phyloP scores from a whole-genome alignment of 2,888 invertebrate genomes.

The Ashinkailepas kermadecensis region DNA sequence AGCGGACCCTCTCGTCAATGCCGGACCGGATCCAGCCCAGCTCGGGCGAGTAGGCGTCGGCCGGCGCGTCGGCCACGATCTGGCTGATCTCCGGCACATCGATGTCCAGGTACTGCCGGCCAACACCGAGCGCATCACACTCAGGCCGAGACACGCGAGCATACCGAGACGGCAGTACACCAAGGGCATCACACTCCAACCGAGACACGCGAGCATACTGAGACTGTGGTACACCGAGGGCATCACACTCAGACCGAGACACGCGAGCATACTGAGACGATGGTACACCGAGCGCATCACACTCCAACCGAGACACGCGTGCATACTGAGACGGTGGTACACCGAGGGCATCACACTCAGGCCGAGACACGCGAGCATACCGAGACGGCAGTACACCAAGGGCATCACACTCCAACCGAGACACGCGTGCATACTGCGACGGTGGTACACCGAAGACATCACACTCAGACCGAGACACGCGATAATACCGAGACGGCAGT shows the following conservation, averaged over 20 bases:
- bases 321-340: no score
- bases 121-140: neutral
- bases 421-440: no score
- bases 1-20: conserved; percentile 25
- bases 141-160: neutral
- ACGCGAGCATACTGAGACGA: neutral
- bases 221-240: neutral
- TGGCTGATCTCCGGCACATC: conserved; percentile 32
- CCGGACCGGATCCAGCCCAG: conserved; percentile 31
- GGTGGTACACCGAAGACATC: no score
- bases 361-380: no score
- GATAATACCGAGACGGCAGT: no score
- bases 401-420: no score
- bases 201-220: neutral
- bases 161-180: no score
- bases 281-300: no score
- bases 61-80: conserved; percentile 29
- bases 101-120: conserved; percentile 32
- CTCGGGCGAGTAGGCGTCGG: conserved; percentile 29
- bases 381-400: no score
- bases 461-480: no score
- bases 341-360: no score
- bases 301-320: no score
- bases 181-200: neutral
- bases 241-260: neutral